These are phyloP conservation scores for Chelonus insularis DNA, from an alignment of 1,140 invertebrate species.

Conservation along the genomic window DNA sequence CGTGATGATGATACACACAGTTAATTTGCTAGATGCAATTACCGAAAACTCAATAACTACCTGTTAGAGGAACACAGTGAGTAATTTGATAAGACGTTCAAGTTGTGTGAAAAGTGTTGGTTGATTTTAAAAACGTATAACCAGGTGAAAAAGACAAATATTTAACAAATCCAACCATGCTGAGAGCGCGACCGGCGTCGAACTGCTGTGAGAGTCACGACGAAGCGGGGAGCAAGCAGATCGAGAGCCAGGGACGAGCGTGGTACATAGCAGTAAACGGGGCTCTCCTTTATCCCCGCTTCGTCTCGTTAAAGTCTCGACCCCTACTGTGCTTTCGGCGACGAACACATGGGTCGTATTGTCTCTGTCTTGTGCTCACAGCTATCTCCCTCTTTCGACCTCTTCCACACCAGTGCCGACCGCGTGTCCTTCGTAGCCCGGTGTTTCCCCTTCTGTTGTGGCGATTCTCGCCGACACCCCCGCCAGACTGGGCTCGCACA, in stretches of 20 bases:
- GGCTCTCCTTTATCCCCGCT: conserved; percentile 11
- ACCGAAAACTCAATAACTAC: not conserved
- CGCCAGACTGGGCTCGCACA: no score
- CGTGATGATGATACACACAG: conserved; percentile 23
- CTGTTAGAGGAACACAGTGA: not conserved
- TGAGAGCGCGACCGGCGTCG: conserved; percentile 57
- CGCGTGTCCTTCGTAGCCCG: no score
- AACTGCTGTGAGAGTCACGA: conserved; percentile 46
- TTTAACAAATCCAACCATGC: conserved; percentile 37
- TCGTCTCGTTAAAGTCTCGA: conserved; percentile 19
- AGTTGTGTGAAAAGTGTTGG: no score
- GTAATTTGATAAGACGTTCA: no score
- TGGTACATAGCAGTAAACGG: conserved; percentile 21
- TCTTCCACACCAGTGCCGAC: not conserved
- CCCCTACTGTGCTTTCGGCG: conserved; percentile 24
- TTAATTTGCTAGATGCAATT: not conserved
- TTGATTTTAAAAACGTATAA: not conserved
- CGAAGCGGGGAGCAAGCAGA: conserved; percentile 31
- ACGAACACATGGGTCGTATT: conserved; percentile 13
- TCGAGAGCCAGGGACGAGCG: conserved; percentile 30
- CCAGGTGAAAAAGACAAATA: not conserved
- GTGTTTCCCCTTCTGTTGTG: no score
- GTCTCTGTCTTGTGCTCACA: not conserved
- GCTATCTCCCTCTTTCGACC: not conserved
- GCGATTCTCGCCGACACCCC: no score